A percentile compares a stretch with the other conserved stretches of the same genome.
Evolutionary conservation across 1,140 invertebrate species (phyloP).

Genomic region (Odontomachus brunneus): DNA sequence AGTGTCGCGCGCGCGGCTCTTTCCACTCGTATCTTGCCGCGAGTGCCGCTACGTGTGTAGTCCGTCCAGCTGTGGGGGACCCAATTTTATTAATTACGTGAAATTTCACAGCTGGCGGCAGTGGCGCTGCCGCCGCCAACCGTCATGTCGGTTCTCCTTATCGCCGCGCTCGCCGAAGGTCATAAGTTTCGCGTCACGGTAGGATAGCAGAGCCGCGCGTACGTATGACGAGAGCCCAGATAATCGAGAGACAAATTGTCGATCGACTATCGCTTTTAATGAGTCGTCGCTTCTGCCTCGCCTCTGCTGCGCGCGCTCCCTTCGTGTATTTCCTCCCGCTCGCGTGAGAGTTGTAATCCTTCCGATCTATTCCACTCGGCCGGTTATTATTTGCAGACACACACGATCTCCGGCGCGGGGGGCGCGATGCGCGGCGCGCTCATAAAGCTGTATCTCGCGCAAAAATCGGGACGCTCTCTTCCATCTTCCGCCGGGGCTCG

Average conservation of each 20-base stretch:
- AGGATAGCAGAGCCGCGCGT: slow-evolving; percentile 19
- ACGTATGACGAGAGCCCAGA: slow-evolving; percentile 31
- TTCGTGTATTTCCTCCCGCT: neutral
- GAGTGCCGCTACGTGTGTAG: neutral
- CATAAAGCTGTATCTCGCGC: slow-evolving; percentile 10
- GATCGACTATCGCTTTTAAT: slow-evolving; percentile 51
- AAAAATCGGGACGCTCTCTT: slow-evolving; percentile 42
- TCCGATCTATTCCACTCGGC: slow-evolving; percentile 15
- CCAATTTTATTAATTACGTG: slow-evolving; percentile 60
- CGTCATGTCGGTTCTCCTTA: slow-evolving; percentile 49
- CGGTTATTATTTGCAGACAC: slow-evolving; percentile 27
- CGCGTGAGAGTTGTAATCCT: slow-evolving; percentile 20
- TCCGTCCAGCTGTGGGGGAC: too few species aligned
- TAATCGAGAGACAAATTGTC: slow-evolving; percentile 58
- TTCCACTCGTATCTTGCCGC: slow-evolving; percentile 8
- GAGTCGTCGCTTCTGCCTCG: slow-evolving; percentile 21
- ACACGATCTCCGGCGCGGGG: neutral
- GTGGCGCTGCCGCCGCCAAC: too few species aligned
- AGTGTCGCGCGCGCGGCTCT: slow-evolving; percentile 10
- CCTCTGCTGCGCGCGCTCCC: too few species aligned
- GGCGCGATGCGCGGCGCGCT: neutral
- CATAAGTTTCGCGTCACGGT: slow-evolving; percentile 60
- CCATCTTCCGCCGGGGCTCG: slow-evolving; percentile 3
- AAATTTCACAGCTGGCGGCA: slow-evolving; percentile 41
- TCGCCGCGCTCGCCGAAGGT: slow-evolving; percentile 32